These are phyloP conservation scores for Sardinella longiceps DNA, from an alignment of 2,797 vertebrate genomes.

Conservation along the genomic window DNA sequence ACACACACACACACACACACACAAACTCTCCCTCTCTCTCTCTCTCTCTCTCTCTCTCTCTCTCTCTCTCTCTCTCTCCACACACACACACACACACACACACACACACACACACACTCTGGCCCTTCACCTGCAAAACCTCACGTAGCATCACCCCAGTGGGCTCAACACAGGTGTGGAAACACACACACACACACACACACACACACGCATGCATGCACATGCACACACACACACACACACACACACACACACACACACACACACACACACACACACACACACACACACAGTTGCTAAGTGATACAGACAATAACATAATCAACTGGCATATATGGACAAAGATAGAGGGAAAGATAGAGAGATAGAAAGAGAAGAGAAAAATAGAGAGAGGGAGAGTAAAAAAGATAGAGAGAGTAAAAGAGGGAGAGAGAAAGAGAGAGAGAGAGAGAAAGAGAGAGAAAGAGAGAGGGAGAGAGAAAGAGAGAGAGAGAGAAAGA, in stretches of 20 bases:
- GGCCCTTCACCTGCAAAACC: background rate
- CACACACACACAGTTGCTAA: background rate
- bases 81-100: slow-evolving; percentile 3
- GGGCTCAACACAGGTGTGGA: too few species aligned
- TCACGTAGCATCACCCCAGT: background rate
- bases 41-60: too few species aligned
- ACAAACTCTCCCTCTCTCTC: too few species aligned
- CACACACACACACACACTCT: background rate
- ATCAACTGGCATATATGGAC: slow-evolving; percentile 19
- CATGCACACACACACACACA: too few species aligned
- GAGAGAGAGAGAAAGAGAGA: slow-evolving; percentile 33
- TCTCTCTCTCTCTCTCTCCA: too few species aligned
- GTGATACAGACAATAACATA: background rate
- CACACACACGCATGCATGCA: too few species aligned
- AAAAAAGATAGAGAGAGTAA: background rate
- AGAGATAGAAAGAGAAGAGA: slow-evolving; percentile 18
- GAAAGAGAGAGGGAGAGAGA: slow-evolving; percentile 40
- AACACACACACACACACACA: too few species aligned
- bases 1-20: slow-evolving; percentile 3
- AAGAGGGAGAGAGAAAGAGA: background rate
- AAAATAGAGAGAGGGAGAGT: background rate
- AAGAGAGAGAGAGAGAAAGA: slow-evolving; percentile 25
- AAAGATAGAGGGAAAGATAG: background rate
- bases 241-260: background rate
- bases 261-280: background rate